Evolutionary conservation across 2,113 vertebrate species (phyloP).

Genomic region (Ploceus nigricollis): DNA sequence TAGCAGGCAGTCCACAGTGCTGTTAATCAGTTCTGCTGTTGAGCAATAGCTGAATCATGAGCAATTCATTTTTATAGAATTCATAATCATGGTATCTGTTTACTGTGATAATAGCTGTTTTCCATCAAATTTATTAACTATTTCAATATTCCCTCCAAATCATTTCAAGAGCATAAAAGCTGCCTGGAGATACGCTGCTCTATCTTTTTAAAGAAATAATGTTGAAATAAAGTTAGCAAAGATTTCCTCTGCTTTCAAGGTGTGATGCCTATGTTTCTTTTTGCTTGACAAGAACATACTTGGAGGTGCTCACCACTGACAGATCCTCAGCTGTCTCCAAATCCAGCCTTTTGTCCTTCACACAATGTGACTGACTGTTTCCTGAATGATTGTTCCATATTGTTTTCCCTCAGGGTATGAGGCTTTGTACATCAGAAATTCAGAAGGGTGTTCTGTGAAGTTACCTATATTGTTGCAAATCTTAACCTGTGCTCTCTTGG

Average conservation of each 20-base stretch:
- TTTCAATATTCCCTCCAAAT: neutral
- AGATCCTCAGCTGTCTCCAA: neutral
- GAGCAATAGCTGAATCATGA: neutral
- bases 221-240: neutral
- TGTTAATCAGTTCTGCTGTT: neutral
- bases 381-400: neutral
- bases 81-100: conserved; percentile 22
- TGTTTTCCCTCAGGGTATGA: neutral
- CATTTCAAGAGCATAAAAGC: neutral
- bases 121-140: neutral
- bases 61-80: conserved; percentile 2
- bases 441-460: neutral
- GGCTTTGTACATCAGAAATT: neutral
- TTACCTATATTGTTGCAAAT: neutral
- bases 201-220: neutral
- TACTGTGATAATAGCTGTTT: neutral
- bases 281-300: neutral
- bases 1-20: neutral
- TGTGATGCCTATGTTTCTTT: neutral
- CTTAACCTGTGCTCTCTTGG: neutral
- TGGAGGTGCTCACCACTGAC: neutral
- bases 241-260: neutral
- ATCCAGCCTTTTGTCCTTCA: neutral
- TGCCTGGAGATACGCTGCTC: neutral
- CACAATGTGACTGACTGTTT: neutral